These are phyloP conservation scores for Nymphalis polychloros DNA, from an alignment of 2,888 invertebrate genomes.

Conservation along the genomic window DNA sequence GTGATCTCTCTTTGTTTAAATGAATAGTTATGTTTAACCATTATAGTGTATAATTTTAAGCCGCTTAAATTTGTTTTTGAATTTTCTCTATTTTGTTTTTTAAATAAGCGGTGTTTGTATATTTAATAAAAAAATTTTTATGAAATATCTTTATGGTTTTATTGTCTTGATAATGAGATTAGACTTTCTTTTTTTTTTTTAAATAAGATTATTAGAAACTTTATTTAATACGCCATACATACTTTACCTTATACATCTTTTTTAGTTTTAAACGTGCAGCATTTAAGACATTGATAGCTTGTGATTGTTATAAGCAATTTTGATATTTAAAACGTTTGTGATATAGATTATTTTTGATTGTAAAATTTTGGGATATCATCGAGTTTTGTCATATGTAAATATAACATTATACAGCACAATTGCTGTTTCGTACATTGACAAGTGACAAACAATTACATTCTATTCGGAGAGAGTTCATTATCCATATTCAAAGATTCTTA, in stretches of 20 bases:
- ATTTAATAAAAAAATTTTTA: not conserved
- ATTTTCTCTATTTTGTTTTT: conserved; percentile 10
- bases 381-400: not conserved
- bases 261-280: too few relatives aligned
- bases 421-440: conserved; percentile 13
- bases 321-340: not conserved
- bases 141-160: not conserved
- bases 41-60: conserved; percentile 18
- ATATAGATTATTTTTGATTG: not conserved
- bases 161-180: not conserved
- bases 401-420: conserved; percentile 5
- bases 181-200: conserved; percentile 3
- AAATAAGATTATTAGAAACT: not conserved
- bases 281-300: too few relatives aligned
- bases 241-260: not conserved
- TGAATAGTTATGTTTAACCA: conserved; percentile 21
- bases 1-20: conserved; percentile 35
- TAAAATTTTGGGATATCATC: not conserved
- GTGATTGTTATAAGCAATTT: not conserved
- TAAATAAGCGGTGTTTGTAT: not conserved
- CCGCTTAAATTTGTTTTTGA: conserved; percentile 5
- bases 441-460: conserved; percentile 21
- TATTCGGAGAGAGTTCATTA: conserved; percentile 29
- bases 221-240: not conserved
- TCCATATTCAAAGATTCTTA: conserved; percentile 21